phyloP scores from a whole-genome alignment of 2,888 invertebrate species.

The Drosophila prolongata region DNA sequence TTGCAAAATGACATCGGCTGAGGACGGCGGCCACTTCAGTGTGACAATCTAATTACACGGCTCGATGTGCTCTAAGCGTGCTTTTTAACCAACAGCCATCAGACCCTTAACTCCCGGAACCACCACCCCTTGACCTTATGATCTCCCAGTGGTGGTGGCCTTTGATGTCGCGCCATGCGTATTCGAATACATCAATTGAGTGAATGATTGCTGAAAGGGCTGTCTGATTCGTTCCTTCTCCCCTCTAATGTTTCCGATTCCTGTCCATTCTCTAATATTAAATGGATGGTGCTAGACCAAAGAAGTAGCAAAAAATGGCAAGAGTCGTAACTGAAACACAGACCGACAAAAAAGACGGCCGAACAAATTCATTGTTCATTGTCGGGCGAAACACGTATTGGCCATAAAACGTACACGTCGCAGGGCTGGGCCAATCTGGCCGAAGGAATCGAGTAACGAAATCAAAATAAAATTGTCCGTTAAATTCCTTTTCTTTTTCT shows the following conservation, averaged over 20 bases:
- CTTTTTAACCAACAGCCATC: constrained; percentile 17
- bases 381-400: constrained; percentile 62
- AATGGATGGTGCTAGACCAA: constrained; percentile 18
- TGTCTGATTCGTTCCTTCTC: constrained; percentile 11
- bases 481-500: constrained; percentile 28
- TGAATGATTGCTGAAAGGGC: constrained; percentile 73
- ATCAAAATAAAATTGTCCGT: constrained; percentile 45
- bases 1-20: constrained; percentile 43
- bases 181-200: constrained; percentile 73
- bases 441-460: constrained; percentile 33
- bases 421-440: constrained; percentile 33
- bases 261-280: constrained; percentile 45
- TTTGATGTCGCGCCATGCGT: constrained; percentile 71
- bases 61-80: constrained; percentile 62
- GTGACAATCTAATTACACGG: constrained; percentile 77
- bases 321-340: background rate
- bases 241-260: constrained; percentile 13
- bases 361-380: constrained; percentile 33
- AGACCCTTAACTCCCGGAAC: background rate
- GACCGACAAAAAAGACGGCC: background rate
- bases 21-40: constrained; percentile 57
- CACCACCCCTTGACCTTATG: constrained; percentile 24
- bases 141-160: constrained; percentile 43
- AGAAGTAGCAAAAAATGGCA: constrained; percentile 12
- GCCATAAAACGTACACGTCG: constrained; percentile 69